These are phyloP conservation scores for Drosophila helvetica DNA, from an alignment of 2,888 invertebrate genomes.

Conservation along the genomic window DNA sequence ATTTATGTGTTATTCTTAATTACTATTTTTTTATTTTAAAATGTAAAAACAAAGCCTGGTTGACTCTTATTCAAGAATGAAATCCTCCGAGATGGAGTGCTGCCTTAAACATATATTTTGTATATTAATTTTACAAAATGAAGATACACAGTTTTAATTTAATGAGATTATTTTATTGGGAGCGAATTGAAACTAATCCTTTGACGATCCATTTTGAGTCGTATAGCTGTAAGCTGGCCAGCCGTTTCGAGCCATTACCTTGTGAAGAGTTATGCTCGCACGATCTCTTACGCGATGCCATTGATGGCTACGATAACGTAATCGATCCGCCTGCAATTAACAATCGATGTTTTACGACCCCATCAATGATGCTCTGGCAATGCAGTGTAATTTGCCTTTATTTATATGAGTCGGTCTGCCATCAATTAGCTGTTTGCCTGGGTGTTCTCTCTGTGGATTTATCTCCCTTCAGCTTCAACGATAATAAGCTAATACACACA, in stretches of 20 bases:
- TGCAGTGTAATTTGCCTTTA: slow-evolving; percentile 20
- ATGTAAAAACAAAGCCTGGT: no score
- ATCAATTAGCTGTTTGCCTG: slow-evolving; percentile 45
- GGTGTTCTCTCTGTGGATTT: background rate
- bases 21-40: no score
- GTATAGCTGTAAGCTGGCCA: background rate
- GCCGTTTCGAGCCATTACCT: background rate
- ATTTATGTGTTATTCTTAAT: no score
- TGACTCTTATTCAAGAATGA: no score
- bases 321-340: slow-evolving; percentile 31
- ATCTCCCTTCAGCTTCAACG: background rate
- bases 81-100: no score
- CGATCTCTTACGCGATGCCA: background rate
- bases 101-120: no score
- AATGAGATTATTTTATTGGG: no score
- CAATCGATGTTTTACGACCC: slow-evolving; percentile 34
- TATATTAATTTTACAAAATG: no score
- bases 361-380: background rate
- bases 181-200: background rate
- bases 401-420: slow-evolving; percentile 42
- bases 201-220: background rate
- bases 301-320: slow-evolving; percentile 28
- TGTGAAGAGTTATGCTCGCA: background rate
- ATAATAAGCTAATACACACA: background rate
- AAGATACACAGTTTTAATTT: no score